Base-by-base conservation (phyloP, 1,140 invertebrate species). In the Probaryconus sp. region DNA sequence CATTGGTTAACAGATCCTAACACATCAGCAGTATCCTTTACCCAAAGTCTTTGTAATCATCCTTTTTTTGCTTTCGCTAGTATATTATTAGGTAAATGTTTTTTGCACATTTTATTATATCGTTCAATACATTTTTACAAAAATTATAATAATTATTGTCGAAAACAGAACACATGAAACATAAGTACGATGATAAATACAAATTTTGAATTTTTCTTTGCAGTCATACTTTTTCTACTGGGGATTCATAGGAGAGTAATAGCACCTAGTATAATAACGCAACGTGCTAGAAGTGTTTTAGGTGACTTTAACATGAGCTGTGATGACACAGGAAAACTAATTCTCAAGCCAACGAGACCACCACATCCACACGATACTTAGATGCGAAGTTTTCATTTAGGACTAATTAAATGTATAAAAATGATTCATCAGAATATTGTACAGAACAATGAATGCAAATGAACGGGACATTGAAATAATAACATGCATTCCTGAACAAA, bases 281-380 rank as follows among this genome's bases (percentile, higher is more conserved):
- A 95, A 1, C 89, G 97, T 67, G 96, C 96, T 17, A 89, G 97
- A 33, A 92, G 90, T 30, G 97, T 98, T 0, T 90, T 99, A 17
- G 92, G 92, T 24, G 97, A 98, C 86, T 99, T 98, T 84, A 98
- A 98, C 84, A 98, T 98, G 96, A 98, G 95, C 37, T 99, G 96
- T 89, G 97, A 98, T 88, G 97, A 99, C 81, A 97, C 95, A 50
- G 96, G 96, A 65, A 96, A 96, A 87, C 87, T 97, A 9, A 96
- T 97, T 71, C 85, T 97, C 0, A 95, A 95, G 84, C 95, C 95
- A 3, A 85, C 85, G 16, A 82, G 85, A 76, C 84, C 85, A n/a
- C 64, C 80, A 3, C 85, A 87, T 79, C 81, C 81, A 9, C 85
- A 87, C 28, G 86, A 88, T 63, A 86, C 81, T 56, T 88, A 80